Conservation (phyloP, 2,888 invertebrate genomes). For the Malthinus seriepunctatus region DNA sequence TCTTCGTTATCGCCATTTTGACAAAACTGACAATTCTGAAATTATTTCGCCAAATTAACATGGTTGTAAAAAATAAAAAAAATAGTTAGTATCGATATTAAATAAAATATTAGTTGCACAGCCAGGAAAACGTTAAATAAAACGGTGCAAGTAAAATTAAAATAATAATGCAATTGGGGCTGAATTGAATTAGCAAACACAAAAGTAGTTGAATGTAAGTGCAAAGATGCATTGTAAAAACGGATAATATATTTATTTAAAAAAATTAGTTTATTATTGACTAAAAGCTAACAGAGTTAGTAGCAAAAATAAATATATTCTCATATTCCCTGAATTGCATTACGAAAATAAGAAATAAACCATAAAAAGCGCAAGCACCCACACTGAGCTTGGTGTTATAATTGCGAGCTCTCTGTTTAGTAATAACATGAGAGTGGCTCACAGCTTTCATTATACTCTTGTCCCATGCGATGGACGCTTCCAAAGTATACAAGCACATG, state of each 20-base stretch:
- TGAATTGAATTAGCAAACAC: conserved; percentile 8
- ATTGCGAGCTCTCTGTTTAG: conserved; percentile 56
- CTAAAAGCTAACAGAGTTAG: conserved; percentile 3
- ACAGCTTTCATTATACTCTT: conserved; percentile 99
- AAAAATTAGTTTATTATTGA: conserved; percentile 1
- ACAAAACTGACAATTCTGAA: conserved; percentile 97
- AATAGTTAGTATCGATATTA: conserved; percentile 13
- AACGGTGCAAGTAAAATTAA: conserved; percentile 11
- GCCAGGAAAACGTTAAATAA: conserved; percentile 20
- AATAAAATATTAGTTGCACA: conserved; percentile 26
- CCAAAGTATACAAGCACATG: conserved; percentile 86
- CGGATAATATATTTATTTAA: conserved; percentile 5
- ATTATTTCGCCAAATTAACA: conserved; percentile 5
- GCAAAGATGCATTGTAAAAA: conserved; percentile 12
- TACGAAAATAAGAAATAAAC: conserved; percentile 34
- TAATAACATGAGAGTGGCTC: conserved; percentile 61
- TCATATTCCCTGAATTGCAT: conserved; percentile 21
- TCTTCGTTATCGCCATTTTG: conserved; percentile 95
- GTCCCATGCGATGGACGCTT: conserved; percentile 96
- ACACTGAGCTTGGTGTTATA: conserved; percentile 57
- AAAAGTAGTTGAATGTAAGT: conserved; percentile 15
- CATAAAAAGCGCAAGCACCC: conserved; percentile 54
- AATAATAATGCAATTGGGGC: conserved; percentile 3
- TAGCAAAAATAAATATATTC: conserved; percentile 13
- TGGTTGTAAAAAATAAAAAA: conserved; percentile 26